Percentiles rank a stretch among this genome's conserved stretches.
Evolutionary conservation across 2,797 vertebrate species (phyloP).

Genomic region (Aphelocoma californica): DNA sequence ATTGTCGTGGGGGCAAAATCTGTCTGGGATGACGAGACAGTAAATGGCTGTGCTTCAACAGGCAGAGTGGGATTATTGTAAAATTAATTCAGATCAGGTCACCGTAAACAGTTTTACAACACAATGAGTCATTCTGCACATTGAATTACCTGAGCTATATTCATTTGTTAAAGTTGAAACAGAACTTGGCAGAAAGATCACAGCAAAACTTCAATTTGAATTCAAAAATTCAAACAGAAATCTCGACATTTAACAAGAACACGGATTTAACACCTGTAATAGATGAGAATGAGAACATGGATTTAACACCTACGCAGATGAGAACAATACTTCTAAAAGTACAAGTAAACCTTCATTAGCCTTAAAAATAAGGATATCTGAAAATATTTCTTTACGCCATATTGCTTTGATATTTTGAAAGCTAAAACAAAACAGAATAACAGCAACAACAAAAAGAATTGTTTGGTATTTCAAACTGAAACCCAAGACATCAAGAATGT

Average conservation of each 20-base stretch:
- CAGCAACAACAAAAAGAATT: neutral
- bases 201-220: neutral
- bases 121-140: slow-evolving; percentile 4
- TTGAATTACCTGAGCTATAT: neutral
- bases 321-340: neutral
- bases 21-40: neutral
- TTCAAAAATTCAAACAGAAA: neutral
- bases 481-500: neutral
- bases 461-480: neutral
- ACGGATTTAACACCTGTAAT: neutral
- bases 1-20: neutral
- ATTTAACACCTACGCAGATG: neutral
- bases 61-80: neutral
- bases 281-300: neutral
- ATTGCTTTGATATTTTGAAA: neutral
- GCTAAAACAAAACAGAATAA: neutral
- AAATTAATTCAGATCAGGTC: neutral
- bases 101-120: neutral
- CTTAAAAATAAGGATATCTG: neutral
- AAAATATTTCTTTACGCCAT: neutral
- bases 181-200: slow-evolving; percentile 8
- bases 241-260: neutral
- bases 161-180: neutral
- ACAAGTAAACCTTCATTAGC: neutral
- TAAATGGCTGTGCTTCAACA: neutral